Percentiles rank a stretch among this genome's conserved stretches.
These are phyloP conservation scores for Bothrops jararaca DNA, from an alignment of 2,113 vertebrate genomes.

Conservation along the genomic window DNA sequence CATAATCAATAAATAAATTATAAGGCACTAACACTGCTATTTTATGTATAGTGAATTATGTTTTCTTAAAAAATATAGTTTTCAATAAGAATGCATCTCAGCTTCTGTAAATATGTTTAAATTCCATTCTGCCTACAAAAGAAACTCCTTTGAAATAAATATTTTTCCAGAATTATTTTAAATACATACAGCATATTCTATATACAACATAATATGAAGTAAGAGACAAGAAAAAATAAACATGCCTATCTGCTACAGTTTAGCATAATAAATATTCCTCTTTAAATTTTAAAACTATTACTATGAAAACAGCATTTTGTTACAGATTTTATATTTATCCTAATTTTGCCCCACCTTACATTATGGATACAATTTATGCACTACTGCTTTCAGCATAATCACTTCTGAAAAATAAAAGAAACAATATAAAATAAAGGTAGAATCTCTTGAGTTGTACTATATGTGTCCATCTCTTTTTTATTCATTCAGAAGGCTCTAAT, in stretches of 20 bases:
- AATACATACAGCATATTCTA: background rate
- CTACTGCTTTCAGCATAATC: background rate
- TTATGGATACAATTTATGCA: background rate
- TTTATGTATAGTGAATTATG: background rate
- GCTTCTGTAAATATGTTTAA: background rate
- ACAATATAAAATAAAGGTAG: background rate
- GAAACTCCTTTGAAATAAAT: background rate
- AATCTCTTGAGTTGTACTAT: background rate
- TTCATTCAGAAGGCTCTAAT: background rate
- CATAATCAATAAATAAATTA: background rate
- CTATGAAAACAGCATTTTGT: background rate
- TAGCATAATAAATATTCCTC: background rate
- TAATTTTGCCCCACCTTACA: background rate
- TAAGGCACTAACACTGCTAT: background rate
- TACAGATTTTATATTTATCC: background rate
- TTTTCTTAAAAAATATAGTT: background rate
- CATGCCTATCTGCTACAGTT: background rate
- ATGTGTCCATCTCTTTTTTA: background rate
- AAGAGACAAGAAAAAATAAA: background rate
- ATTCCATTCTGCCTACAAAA: background rate
- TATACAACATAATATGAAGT: background rate
- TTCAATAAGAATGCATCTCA: background rate
- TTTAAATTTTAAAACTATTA: background rate
- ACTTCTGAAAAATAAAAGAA: background rate
- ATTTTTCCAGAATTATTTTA: background rate